Conservation (phyloP, 1,140 invertebrate species). For the Drosophila novamexicana region DNA sequence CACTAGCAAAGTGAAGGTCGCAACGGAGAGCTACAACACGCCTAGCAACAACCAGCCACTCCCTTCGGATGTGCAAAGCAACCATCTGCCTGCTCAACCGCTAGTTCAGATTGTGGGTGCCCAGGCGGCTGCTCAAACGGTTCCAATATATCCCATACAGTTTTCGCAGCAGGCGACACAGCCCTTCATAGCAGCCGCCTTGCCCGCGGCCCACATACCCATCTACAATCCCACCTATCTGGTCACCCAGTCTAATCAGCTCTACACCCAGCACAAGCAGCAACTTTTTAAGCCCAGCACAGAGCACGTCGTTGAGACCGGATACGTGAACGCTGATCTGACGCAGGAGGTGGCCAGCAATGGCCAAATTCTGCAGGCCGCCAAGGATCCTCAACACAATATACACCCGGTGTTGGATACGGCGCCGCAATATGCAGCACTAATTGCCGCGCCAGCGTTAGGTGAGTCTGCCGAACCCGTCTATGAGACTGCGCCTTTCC, state of each 20-base stretch:
- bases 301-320: slow-evolving; percentile 64
- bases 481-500: slow-evolving; percentile 68
- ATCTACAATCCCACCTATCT: slow-evolving; percentile 83
- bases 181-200: slow-evolving; percentile 55
- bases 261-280: slow-evolving; percentile 79
- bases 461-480: slow-evolving; percentile 46
- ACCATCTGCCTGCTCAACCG: slow-evolving; percentile 73
- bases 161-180: slow-evolving; percentile 58
- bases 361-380: slow-evolving; percentile 80
- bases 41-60: slow-evolving; percentile 85
- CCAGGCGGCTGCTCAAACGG: slow-evolving; percentile 60
- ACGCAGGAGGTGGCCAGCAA: slow-evolving; percentile 83
- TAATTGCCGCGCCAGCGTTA: slow-evolving; percentile 73
- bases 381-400: slow-evolving; percentile 77
- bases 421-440: slow-evolving; percentile 73
- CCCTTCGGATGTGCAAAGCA: slow-evolving; percentile 75
- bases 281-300: slow-evolving; percentile 77
- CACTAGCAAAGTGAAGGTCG: slow-evolving; percentile 80
- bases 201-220: slow-evolving; percentile 71
- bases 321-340: slow-evolving; percentile 74
- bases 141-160: slow-evolving; percentile 77
- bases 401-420: slow-evolving; percentile 73
- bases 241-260: slow-evolving; percentile 81
- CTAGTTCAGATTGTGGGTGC: slow-evolving; percentile 76
- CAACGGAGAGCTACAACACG: slow-evolving; percentile 83